Conservation (phyloP, 2,797 vertebrate genomes). For the Sciaenops ocellatus region DNA sequence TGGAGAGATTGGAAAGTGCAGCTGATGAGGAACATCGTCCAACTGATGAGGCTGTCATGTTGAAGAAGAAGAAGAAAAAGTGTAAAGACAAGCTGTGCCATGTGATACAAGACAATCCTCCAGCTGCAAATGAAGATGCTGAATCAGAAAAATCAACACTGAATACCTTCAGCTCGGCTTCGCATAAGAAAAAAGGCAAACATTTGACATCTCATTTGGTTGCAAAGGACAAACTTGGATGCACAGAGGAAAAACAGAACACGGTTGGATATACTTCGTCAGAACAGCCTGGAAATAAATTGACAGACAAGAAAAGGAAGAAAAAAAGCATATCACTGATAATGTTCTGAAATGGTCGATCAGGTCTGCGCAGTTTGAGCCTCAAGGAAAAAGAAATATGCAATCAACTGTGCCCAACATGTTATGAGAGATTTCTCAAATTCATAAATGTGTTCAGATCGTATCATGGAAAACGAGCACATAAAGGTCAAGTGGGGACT, state of each 20-base stretch:
- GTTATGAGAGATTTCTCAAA: background rate
- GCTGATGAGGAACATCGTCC: background rate
- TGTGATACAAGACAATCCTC: background rate
- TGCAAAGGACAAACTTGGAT: background rate
- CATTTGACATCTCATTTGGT: background rate
- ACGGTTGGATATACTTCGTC: background rate
- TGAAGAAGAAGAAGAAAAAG: conserved; percentile 29
- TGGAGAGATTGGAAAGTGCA: background rate
- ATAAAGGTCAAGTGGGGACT: conserved; percentile 33
- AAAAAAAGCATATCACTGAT: background rate
- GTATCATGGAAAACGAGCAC: background rate
- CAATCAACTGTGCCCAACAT: background rate
- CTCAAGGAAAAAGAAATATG: background rate
- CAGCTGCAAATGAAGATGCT: background rate
- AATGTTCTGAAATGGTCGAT: background rate
- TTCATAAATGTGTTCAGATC: background rate
- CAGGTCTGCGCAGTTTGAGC: background rate
- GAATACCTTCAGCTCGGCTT: background rate
- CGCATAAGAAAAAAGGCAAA: background rate
- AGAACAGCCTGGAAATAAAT: background rate
- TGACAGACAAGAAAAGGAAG: conserved; percentile 20
- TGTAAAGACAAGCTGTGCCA: background rate
- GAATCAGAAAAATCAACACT: background rate
- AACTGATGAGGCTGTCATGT: background rate
- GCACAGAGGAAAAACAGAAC: background rate